Evolutionary conservation across 2,888 invertebrate species (phyloP), one percentile per base, ranked within the genome.

Genomic region (Dryobotodes eremita): DNA sequence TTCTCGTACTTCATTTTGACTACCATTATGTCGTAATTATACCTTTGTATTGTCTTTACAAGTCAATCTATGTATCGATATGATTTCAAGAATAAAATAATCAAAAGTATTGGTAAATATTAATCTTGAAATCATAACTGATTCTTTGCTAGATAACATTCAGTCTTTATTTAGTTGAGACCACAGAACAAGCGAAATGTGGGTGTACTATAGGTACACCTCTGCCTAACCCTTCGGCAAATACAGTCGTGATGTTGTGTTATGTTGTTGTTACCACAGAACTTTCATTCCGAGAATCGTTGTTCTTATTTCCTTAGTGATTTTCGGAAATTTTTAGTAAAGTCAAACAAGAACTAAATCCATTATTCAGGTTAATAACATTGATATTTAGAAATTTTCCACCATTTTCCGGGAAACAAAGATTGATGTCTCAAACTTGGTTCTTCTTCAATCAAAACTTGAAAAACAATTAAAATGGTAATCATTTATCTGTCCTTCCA

Each of bases 401-500:
- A n/a, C 55, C 31, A 79, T 57, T 71, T 66, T 23, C 61, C 3
- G 46, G n/a, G 66, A 46, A 70, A 72, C 81, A 68, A 78, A 85
- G 88, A 89, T 89, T 87, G 88, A 88, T 89, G 85, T 68, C 87
- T 69, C 65, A 73, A 89, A 83, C 85, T 83, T 70, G 64, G 68
- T 69, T 72, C 75, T 64, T 36, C 88, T 87, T 89, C 90, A 89
- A 93, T 93, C 92, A 90, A 85, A 90, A 91, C 90, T 91, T 91
- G 85, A 89, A 89, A 90, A 93, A 93, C 94, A 94, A 94, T 94
- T 94, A 93, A 92, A 93, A 93, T 89, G 89, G 89, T 92, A 92
- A 94, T 93, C 90, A 94, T 92, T 94, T 92, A 94, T 93, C 91
- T 88, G 92, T 90, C 89, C 80, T 89, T 84, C 91, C 92, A 94